Percentiles rank a stretch among this genome's conserved stretches.
Evolutionary conservation across 1,140 invertebrate species (phyloP).

Genomic region (Drosophila kikkawai): DNA sequence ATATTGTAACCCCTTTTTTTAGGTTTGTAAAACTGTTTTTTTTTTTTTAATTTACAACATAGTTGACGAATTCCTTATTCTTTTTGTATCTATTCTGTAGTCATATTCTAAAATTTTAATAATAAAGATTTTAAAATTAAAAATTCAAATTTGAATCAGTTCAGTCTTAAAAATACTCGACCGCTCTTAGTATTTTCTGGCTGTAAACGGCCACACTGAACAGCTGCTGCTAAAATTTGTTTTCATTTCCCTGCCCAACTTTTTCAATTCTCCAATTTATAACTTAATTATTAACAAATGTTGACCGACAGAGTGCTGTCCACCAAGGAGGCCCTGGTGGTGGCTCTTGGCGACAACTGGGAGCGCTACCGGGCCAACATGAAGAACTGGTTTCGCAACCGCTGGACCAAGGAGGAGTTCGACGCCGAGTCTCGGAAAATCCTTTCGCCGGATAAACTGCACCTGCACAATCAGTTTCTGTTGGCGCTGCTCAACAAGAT

Average conservation of each 20-base stretch:
- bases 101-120: not conserved
- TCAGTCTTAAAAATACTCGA: not conserved
- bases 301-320: slow-evolving; percentile 73
- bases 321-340: slow-evolving; percentile 87
- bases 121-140: not conserved
- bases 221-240: slow-evolving; percentile 13
- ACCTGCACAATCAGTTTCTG: slow-evolving; percentile 93
- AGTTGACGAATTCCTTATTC: not conserved
- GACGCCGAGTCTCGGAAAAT: slow-evolving; percentile 90
- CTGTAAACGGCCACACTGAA: slow-evolving; percentile 7
- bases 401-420: slow-evolving; percentile 92
- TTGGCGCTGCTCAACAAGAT: slow-evolving; percentile 92
- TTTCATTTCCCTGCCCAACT: not conserved
- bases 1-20: not conserved
- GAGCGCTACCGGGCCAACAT: slow-evolving; percentile 89
- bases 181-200: not conserved
- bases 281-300: slow-evolving; percentile 47
- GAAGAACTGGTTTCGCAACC: slow-evolving; percentile 91
- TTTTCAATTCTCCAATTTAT: not conserved
- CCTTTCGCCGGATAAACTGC: slow-evolving; percentile 89
- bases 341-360: slow-evolving; percentile 88
- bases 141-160: not conserved
- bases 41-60: not conserved
- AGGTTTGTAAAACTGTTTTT: not conserved
- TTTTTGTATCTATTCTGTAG: not conserved